Conservation (phyloP, 2,797 vertebrate species). For the Amphiprion clarkii region DNA sequence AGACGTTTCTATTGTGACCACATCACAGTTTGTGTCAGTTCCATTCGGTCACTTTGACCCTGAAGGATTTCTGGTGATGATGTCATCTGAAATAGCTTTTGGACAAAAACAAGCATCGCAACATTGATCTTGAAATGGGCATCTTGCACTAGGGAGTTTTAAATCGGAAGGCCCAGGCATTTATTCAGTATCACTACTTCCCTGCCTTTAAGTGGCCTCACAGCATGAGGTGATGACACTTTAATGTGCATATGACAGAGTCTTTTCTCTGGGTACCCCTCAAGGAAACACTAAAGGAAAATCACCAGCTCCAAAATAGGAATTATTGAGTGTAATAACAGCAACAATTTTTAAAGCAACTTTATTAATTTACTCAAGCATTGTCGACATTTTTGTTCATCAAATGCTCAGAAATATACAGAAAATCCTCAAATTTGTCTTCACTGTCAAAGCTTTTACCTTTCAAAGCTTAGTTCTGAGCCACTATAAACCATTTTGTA, state of each 20-base stretch:
- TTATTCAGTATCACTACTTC: background rate
- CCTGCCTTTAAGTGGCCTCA: background rate
- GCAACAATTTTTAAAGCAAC: too few relatives aligned
- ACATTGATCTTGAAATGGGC: conserved; percentile 1
- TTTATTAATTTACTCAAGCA: too few relatives aligned
- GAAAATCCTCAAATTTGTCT: too few relatives aligned
- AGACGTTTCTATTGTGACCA: conserved; percentile 12
- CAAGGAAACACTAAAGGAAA: too few relatives aligned
- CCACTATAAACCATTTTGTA: too few relatives aligned
- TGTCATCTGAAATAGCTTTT: conserved; percentile 16
- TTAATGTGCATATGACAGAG: background rate
- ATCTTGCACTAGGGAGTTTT: background rate
- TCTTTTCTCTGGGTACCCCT: too few relatives aligned
- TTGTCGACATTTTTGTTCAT: too few relatives aligned
- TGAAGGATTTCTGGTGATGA: conserved; percentile 29
- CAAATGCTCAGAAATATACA: too few relatives aligned
- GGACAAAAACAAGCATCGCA: conserved; percentile 15
- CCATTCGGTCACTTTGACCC: conserved; percentile 34
- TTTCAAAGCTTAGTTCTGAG: too few relatives aligned
- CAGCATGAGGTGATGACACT: background rate
- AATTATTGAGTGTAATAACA: too few relatives aligned
- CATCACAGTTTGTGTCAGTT: conserved; percentile 32
- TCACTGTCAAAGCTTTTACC: too few relatives aligned
- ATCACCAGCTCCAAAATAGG: too few relatives aligned
- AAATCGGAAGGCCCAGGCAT: background rate